These are phyloP conservation scores for Mylabris phalerata DNA, from an alignment of 1,140 invertebrate species.

Conservation along the genomic window DNA sequence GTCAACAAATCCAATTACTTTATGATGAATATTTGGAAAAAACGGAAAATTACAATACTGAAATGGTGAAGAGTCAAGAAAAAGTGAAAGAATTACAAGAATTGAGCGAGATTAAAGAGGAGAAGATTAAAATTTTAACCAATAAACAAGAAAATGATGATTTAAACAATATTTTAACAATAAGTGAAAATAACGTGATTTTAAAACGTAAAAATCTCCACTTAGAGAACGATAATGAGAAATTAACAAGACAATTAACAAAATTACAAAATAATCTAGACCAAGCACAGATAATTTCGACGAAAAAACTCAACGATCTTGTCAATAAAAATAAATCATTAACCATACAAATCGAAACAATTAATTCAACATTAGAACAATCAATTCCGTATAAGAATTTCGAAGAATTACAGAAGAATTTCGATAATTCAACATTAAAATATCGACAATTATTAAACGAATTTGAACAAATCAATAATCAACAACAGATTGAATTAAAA, in stretches of 20 bases:
- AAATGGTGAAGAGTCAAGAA: conserved; percentile 1
- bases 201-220: conserved; percentile 12
- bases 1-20: conserved; percentile 29
- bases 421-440: conserved; percentile 39
- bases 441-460: conserved; percentile 36
- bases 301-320: conserved; percentile 35
- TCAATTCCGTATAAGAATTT: conserved; percentile 32
- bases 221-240: conserved; percentile 22
- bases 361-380: conserved; percentile 37
- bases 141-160: conserved; percentile 8
- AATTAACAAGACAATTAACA: conserved; percentile 36
- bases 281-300: conserved; percentile 32
- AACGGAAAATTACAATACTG: conserved; percentile 18
- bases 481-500: conserved; percentile 19
- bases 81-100: conserved; percentile 12
- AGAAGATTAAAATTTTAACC: conserved; percentile 15
- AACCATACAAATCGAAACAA: conserved; percentile 28
- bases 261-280: conserved; percentile 35
- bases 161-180: not conserved
- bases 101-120: conserved; percentile 14
- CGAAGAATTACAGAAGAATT: conserved; percentile 38
- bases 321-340: conserved; percentile 35
- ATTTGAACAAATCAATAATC: conserved; percentile 23
- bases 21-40: conserved; percentile 27
- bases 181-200: conserved; percentile 4